Conservation (phyloP, 2,113 vertebrate genomes). For the Mystacornis crossleyi region DNA sequence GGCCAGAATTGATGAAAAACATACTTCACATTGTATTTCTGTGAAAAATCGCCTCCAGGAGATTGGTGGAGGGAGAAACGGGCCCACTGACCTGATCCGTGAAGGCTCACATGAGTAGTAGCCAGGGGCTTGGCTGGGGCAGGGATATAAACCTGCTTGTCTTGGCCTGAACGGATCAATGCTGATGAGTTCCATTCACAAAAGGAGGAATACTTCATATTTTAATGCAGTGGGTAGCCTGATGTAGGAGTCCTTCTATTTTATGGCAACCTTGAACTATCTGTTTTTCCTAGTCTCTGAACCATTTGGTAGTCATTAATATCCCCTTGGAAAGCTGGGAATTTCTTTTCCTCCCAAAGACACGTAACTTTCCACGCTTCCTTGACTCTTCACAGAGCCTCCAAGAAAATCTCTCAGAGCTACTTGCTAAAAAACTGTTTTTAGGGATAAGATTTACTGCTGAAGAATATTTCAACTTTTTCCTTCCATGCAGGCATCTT, state of each 20-base stretch:
- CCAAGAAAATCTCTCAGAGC: neutral
- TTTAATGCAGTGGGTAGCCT: neutral
- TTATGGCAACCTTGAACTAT: neutral
- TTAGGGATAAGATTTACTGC: neutral
- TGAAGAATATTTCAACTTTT: neutral
- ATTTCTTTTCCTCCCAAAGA: neutral
- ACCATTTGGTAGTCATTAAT: conserved; percentile 40
- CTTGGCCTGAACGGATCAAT: neutral
- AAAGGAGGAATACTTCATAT: neutral
- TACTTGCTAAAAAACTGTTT: conserved; percentile 17
- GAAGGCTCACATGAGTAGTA: neutral
- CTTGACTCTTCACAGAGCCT: neutral
- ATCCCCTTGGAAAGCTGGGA: neutral
- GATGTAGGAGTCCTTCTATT: neutral
- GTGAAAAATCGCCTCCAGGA: neutral
- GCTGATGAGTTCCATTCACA: neutral
- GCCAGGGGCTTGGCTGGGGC: neutral
- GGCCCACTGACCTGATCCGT: neutral
- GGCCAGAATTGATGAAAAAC: conserved; percentile 1
- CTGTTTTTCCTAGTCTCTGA: neutral
- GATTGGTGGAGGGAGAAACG: neutral
- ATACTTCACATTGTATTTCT: neutral
- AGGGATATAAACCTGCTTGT: neutral
- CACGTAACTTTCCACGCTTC: neutral
- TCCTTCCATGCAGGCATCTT: neutral